These are phyloP conservation scores for Danaus chrysippus DNA, from an alignment of 2,888 invertebrate genomes.

Conservation along the genomic window DNA sequence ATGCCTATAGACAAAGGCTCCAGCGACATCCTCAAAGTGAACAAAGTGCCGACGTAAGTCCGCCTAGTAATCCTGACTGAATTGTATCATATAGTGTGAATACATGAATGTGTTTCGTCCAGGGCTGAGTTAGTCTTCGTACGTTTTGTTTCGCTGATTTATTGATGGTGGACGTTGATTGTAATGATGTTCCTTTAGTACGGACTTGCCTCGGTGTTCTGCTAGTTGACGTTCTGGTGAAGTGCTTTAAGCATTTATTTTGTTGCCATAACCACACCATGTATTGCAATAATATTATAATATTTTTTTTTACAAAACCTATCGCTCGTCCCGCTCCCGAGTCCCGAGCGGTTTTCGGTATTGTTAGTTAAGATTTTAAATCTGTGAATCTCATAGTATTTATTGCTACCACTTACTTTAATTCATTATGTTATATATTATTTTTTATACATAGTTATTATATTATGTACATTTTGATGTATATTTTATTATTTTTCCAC, in stretches of 20 bases:
- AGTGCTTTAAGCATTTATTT: slow-evolving; percentile 80
- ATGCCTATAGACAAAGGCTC: slow-evolving; percentile 86
- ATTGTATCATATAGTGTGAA: slow-evolving; percentile 78
- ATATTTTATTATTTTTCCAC: slow-evolving; percentile 76
- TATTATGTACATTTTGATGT: slow-evolving; percentile 79
- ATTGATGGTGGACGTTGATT: slow-evolving; percentile 66
- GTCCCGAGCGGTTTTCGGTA: slow-evolving; percentile 71
- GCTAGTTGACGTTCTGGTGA: slow-evolving; percentile 74
- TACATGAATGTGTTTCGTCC: slow-evolving; percentile 73
- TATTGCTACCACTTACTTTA: slow-evolving; percentile 77
- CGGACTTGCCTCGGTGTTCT: slow-evolving; percentile 71
- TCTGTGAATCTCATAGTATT: slow-evolving; percentile 80
- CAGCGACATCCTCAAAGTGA: slow-evolving; percentile 87
- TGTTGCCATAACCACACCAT: slow-evolving; percentile 79
- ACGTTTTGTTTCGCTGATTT: slow-evolving; percentile 73
- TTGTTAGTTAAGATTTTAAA: slow-evolving; percentile 78
- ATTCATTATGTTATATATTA: slow-evolving; percentile 75
- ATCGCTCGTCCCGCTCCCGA: slow-evolving; percentile 68
- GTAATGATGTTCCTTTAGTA: slow-evolving; percentile 76
- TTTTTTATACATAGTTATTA: slow-evolving; percentile 72
- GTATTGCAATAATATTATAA: slow-evolving; percentile 79
- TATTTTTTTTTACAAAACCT: slow-evolving; percentile 68
- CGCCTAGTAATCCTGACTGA: slow-evolving; percentile 68
- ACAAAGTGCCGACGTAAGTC: slow-evolving; percentile 88
- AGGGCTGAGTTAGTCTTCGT: slow-evolving; percentile 73